Base-by-base conservation (phyloP, 2,113 vertebrate species). In the Agelaius phoeniceus region DNA sequence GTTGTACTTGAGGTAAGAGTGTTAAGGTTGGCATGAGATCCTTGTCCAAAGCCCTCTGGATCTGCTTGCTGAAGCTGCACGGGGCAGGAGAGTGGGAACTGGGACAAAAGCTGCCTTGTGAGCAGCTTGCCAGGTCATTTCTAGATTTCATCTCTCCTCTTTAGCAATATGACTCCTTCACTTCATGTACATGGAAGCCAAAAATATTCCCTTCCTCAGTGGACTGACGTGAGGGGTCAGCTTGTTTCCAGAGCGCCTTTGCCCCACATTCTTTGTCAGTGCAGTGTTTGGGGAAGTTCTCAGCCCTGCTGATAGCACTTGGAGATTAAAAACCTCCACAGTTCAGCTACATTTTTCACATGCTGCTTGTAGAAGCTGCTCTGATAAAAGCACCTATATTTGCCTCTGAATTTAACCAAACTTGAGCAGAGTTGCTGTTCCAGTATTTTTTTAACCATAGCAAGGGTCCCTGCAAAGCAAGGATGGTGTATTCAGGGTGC, bases 61-160 rank as follows among this genome's bases (percentile, higher is more conserved):
- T 89, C 80, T 62, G 28, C 81, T 65, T 57, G 55, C 72, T 94
- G 6, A 73, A 89, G 46, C n/a, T 77, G 83, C 66, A 26, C 4
- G 1, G 31, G 67, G 30, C 65, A 71, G 37, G 54, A 52, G 39
- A 41, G 41, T 91, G 69, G 57, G 65, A 87, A 28, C 68, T 24
- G 33, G 46, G 82, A 46, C 3, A 26, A 77, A 58, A 31, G 27
- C 59, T 82, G 43, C 65, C 68, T 65, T 89, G 46, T 41, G 84
- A 46, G 13, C 81, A 77, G 49, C 87, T 84, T 92, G 88, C 88
- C 78, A 73, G 69, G 49, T 79, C 77, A 33, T 87, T 95, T 97
- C 66, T 78, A 92, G 95, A 87, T 89, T 89, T 95, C 91, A 28
- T 89, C 66, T 94, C 86, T 94, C 58, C 58, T 80, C 44, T 62